phyloP scores from a whole-genome alignment of 2,113 vertebrate species.

The Entomyzon cyanotis region DNA sequence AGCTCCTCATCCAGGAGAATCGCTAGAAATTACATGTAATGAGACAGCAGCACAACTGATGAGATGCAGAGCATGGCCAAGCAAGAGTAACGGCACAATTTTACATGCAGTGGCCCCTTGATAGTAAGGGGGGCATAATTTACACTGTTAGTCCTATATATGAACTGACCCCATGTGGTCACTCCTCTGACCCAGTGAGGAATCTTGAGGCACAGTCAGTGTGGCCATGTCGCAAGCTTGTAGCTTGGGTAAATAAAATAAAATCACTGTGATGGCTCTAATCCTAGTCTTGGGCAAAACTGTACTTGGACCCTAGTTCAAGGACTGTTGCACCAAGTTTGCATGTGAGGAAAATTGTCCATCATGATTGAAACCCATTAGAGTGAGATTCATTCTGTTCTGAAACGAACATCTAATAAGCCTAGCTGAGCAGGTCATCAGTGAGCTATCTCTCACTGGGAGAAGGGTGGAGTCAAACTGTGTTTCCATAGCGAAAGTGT shows the following conservation, averaged over 20 bases:
- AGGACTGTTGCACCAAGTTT: not conserved
- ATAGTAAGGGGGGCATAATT: not conserved
- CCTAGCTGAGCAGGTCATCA: not conserved
- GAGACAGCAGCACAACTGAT: not conserved
- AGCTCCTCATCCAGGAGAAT: not conserved
- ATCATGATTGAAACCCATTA: not conserved
- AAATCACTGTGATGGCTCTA: not conserved
- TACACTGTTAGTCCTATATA: not conserved
- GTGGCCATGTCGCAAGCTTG: rapidly evolving
- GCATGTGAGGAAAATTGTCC: not conserved
- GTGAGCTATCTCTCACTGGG: not conserved
- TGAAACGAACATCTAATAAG: not conserved
- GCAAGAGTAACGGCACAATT: not conserved
- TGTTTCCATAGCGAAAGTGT: not conserved
- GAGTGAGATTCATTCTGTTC: not conserved
- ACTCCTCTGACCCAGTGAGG: not conserved
- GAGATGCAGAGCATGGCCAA: not conserved
- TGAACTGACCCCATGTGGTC: not conserved
- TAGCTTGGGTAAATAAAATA: not conserved
- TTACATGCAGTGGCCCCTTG: not conserved
- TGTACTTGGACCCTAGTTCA: not conserved
- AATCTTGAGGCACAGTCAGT: not conserved
- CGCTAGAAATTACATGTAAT: not conserved
- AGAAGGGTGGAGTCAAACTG: not conserved
- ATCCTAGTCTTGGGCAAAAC: not conserved